Percentiles rank a stretch among this genome's conserved stretches.
These are phyloP conservation scores for Dromas ardeola DNA, from an alignment of 2,113 vertebrate genomes.

Conservation along the genomic window DNA sequence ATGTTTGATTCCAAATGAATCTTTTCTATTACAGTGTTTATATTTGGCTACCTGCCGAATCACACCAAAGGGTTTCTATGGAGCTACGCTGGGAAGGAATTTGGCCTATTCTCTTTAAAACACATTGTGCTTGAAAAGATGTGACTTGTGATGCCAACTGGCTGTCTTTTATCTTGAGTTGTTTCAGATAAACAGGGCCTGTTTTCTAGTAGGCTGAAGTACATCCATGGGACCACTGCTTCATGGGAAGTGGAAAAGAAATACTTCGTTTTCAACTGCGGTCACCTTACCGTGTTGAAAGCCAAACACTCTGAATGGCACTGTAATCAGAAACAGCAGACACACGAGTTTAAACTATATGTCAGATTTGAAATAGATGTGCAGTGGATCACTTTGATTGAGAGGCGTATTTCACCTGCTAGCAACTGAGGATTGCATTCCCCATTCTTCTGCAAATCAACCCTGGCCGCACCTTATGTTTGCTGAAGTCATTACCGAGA, in stretches of 20 bases:
- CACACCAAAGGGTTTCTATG: not conserved
- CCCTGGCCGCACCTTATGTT: not conserved
- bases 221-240: not conserved
- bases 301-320: not conserved
- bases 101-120: constrained; percentile 8
- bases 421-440: not conserved
- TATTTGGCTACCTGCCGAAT: not conserved
- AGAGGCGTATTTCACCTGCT: not conserved
- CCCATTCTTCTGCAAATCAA: not conserved
- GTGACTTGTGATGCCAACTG: not conserved
- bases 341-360: not conserved
- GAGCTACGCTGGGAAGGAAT: not conserved
- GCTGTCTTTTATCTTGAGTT: not conserved
- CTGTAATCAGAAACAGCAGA: not conserved
- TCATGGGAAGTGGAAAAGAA: not conserved
- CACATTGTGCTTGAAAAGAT: not conserved
- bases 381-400: not conserved
- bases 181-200: not conserved
- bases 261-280: not conserved
- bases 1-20: constrained; percentile 1
- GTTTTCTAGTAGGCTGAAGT: not conserved
- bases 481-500: not conserved
- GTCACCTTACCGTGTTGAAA: not conserved
- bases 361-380: not conserved
- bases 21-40: not conserved